Evolutionary conservation across 1,140 invertebrate species (phyloP).

Genomic region (Papilio xuthus): DNA sequence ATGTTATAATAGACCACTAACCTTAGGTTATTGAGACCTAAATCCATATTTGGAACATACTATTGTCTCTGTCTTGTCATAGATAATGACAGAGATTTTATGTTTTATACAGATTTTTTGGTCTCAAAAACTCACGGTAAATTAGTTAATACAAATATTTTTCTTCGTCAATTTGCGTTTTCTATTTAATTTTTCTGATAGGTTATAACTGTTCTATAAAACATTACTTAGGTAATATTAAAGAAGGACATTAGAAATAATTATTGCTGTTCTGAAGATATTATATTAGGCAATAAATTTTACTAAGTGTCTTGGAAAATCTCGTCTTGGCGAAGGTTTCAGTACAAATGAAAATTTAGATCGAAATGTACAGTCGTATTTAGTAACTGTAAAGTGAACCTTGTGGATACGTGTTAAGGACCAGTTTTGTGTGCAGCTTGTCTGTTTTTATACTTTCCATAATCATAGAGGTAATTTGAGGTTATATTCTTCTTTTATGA

Average conservation of each 20-base stretch:
- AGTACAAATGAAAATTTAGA: neutral
- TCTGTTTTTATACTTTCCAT: neutral
- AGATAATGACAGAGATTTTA: too few relatives aligned
- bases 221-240: neutral
- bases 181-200: too few relatives aligned
- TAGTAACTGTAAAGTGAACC: neutral
- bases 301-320: neutral
- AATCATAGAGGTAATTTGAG: neutral
- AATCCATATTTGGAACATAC: too few relatives aligned
- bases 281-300: constrained; percentile 10
- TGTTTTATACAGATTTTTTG: too few relatives aligned
- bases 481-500: neutral
- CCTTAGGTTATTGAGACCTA: too few relatives aligned
- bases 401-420: neutral
- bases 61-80: too few relatives aligned
- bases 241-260: neutral
- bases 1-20: too few relatives aligned
- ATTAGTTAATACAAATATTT: too few relatives aligned
- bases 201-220: too few relatives aligned
- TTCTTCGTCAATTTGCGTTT: too few relatives aligned
- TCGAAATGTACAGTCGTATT: neutral
- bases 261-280: neutral
- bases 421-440: neutral
- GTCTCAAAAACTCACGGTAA: too few relatives aligned
- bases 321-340: neutral